These are phyloP conservation scores for Hippolais icterina DNA, from an alignment of 2,113 vertebrate species.

Conservation along the genomic window DNA sequence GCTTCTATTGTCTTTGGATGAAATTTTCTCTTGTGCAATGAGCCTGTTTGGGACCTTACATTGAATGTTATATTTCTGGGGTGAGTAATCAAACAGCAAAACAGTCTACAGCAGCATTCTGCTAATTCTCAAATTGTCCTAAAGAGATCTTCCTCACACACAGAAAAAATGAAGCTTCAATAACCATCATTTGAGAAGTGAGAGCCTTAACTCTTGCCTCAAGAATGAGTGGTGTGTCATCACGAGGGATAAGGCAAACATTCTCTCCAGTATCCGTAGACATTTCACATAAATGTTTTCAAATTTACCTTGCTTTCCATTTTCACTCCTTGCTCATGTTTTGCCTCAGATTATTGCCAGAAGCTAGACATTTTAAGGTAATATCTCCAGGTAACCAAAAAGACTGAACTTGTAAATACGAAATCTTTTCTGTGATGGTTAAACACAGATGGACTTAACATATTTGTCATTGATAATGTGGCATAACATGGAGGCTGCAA, in stretches of 20 bases:
- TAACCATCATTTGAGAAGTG: background rate
- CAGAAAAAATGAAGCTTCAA: background rate
- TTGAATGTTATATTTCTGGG: background rate
- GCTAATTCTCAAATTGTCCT: background rate
- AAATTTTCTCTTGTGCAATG: background rate
- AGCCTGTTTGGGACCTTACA: background rate
- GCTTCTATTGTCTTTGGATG: background rate
- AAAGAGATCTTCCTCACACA: background rate
- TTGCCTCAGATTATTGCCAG: background rate
- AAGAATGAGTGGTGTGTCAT: background rate
- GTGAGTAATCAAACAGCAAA: background rate
- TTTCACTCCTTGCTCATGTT: background rate
- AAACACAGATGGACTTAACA: background rate
- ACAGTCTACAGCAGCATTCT: background rate
- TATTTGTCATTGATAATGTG: background rate
- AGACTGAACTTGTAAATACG: background rate
- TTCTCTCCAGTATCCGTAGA: background rate
- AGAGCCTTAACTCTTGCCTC: background rate
- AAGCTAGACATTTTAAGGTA: background rate
- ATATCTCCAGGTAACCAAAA: background rate
- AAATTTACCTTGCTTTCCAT: background rate
- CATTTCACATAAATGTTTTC: background rate
- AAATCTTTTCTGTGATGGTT: background rate
- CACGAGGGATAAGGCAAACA: rapidly evolving
- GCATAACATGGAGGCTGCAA: background rate